These are phyloP conservation scores for Hylyphantes graminicola DNA, from an alignment of 1,140 invertebrate genomes.

Conservation along the genomic window DNA sequence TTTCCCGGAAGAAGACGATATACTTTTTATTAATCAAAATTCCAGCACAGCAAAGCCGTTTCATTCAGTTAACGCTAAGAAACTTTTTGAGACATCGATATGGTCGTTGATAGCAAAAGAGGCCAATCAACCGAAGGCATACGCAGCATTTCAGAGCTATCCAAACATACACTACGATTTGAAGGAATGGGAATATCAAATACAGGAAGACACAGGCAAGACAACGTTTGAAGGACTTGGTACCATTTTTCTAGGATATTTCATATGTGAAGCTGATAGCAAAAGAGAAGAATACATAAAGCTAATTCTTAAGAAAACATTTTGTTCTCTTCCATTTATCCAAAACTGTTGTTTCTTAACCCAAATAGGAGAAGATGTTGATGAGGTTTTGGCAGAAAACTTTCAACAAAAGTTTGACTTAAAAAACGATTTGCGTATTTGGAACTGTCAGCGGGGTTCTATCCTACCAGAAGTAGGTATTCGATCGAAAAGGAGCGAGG, in stretches of 20 bases:
- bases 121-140: background rate
- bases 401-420: background rate
- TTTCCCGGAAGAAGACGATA: background rate
- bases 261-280: background rate
- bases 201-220: background rate
- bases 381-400: background rate
- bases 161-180: slow-evolving; percentile 4
- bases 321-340: slow-evolving; percentile 1
- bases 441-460: background rate
- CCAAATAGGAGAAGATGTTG: background rate
- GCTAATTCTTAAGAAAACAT: slow-evolving; percentile 16
- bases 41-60: slow-evolving; percentile 10
- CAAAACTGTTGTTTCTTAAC: slow-evolving; percentile 26
- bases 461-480: slow-evolving; percentile 34
- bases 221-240: background rate
- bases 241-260: slow-evolving; percentile 32
- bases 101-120: slow-evolving; percentile 32
- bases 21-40: background rate
- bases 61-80: background rate
- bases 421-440: background rate
- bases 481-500: slow-evolving; percentile 31
- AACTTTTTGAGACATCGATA: slow-evolving; percentile 8
- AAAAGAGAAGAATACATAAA: background rate
- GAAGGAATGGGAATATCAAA: background rate
- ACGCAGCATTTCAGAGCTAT: slow-evolving; percentile 25